Percentiles rank a stretch among this genome's conserved stretches.
These are phyloP conservation scores for Bhutanitis thaidina DNA, from an alignment of 2,888 invertebrate genomes.

Conservation along the genomic window DNA sequence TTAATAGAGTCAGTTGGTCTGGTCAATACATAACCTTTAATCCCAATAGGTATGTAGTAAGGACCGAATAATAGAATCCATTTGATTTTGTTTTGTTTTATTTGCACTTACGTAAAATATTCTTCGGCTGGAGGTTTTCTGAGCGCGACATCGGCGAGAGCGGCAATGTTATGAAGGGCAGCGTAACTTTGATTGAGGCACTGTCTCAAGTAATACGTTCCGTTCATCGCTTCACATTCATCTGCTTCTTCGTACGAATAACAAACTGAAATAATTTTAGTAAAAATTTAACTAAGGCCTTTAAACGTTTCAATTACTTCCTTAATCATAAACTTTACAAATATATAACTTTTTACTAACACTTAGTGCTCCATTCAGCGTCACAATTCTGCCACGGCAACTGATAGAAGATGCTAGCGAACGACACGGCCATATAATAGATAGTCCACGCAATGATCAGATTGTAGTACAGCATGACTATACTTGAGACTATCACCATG, in stretches of 20 bases:
- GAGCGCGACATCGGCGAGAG: slow-evolving; percentile 76
- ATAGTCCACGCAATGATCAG: slow-evolving; percentile 89
- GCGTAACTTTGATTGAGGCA: slow-evolving; percentile 82
- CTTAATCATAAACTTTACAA: neutral
- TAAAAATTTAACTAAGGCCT: too few species aligned
- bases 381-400: slow-evolving; percentile 87
- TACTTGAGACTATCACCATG: slow-evolving; percentile 87
- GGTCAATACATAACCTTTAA: too few species aligned
- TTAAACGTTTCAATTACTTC: neutral
- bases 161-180: slow-evolving; percentile 74
- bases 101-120: slow-evolving; percentile 82
- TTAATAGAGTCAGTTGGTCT: too few species aligned
- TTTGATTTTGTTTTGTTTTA: too few species aligned
- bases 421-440: slow-evolving; percentile 83
- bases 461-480: slow-evolving; percentile 88
- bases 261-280: slow-evolving; percentile 73
- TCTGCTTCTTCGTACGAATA: slow-evolving; percentile 84
- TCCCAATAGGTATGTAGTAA: too few species aligned
- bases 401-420: slow-evolving; percentile 82
- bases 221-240: slow-evolving; percentile 78
- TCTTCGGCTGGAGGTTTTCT: slow-evolving; percentile 85
- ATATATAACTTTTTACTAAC: slow-evolving; percentile 54
- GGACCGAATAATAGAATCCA: too few species aligned
- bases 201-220: slow-evolving; percentile 82
- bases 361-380: slow-evolving; percentile 83